phyloP scores from a whole-genome alignment of 2,113 vertebrate genomes.

The Rhinolophus ferrumequinum region DNA sequence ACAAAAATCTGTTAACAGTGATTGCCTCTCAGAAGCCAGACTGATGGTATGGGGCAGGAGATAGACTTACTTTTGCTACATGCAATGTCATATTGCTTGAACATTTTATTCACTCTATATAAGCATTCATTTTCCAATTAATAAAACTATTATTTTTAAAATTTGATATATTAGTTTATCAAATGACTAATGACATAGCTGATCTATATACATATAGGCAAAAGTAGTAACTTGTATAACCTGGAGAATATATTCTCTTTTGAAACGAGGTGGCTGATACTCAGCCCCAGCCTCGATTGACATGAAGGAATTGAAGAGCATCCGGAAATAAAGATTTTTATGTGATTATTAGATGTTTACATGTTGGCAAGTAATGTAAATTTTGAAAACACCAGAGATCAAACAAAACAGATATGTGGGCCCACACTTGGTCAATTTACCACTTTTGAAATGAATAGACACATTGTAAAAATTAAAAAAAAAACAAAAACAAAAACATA shows the following conservation, averaged over 20 bases:
- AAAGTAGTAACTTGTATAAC: neutral
- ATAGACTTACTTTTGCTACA: neutral
- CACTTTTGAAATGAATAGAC: constrained; percentile 18
- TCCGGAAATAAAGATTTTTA: neutral
- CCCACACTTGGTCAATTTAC: neutral
- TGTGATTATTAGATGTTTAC: constrained; percentile 4
- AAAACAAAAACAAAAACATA: neutral
- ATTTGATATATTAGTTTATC: neutral
- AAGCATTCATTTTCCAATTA: neutral
- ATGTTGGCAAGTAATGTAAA: neutral
- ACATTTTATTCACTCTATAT: neutral
- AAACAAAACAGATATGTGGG: neutral
- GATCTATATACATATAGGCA: neutral
- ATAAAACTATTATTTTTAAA: neutral
- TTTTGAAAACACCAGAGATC: neutral
- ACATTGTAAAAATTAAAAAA: neutral
- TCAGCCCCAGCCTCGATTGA: neutral
- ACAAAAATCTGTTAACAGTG: neutral
- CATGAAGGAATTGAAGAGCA: neutral
- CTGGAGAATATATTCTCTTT: constrained; percentile 3
- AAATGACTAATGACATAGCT: constrained; percentile 3
- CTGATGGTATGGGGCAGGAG: neutral
- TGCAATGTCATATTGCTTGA: neutral
- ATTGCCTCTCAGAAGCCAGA: neutral
- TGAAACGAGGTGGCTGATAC: neutral